A percentile compares a stretch with the other conserved stretches of the same genome.
Evolutionary conservation across 2,888 invertebrate genomes (phyloP).

Genomic region (Chrysolina haemoptera): DNA sequence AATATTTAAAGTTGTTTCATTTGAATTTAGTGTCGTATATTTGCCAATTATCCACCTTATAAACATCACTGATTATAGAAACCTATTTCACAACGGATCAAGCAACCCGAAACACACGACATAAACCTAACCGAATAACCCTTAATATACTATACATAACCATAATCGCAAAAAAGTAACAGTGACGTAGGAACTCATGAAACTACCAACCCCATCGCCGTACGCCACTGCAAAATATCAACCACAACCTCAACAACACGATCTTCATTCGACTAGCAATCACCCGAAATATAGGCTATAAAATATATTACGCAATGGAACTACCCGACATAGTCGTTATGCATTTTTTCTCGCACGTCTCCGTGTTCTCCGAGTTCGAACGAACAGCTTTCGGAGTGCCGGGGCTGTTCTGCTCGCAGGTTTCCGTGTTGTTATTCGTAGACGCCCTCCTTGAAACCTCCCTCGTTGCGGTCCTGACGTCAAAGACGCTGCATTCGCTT

Average conservation of each 20-base stretch:
- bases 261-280: constrained; percentile 30
- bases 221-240: constrained; percentile 35
- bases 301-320: constrained; percentile 73
- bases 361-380: constrained; percentile 73
- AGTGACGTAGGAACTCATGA: constrained; percentile 25
- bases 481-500: constrained; percentile 76
- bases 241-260: constrained; percentile 36
- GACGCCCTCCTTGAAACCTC: constrained; percentile 69
- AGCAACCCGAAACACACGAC: not conserved
- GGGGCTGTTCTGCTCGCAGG: constrained; percentile 60
- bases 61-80: not conserved
- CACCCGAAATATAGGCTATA: constrained; percentile 30
- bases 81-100: not conserved
- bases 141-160: constrained; percentile 24
- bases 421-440: constrained; percentile 68
- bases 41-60: not conserved
- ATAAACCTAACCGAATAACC: not conserved
- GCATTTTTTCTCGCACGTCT: constrained; percentile 72
- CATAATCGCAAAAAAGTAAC: constrained; percentile 13
- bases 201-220: constrained; percentile 9
- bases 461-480: constrained; percentile 72
- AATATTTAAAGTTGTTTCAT: no score
- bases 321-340: constrained; percentile 74
- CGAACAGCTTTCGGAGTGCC: constrained; percentile 70
- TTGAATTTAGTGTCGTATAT: no score